Evolutionary conservation across 2,888 invertebrate genomes (phyloP), one percentile per base, ranked within the genome.

Genomic region (Diplolepis rosae): DNA sequence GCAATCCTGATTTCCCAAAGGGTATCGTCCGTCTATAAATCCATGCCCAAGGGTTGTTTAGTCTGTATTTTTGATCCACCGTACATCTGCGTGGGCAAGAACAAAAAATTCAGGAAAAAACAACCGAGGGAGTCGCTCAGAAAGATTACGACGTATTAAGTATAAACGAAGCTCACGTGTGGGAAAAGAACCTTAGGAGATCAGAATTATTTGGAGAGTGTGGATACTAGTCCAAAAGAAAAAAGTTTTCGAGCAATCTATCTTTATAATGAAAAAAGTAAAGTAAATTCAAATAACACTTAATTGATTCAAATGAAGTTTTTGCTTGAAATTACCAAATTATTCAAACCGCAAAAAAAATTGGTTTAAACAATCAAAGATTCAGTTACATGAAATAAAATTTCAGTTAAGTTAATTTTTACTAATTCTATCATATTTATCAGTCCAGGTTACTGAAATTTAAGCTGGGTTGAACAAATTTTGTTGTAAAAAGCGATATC

Each of bases 1-100:
- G 78, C 77, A 76, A 80, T 77, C 80, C 76, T 82, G 83, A 84
- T 84, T 84, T 84, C 84, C 84, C 83, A 77, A 30, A 76, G 83
- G 82, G 72, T 79, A 77, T 77, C 79, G 77, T 74, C 74, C 80
- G 77, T 84, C 81, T 83, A 82, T 83, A 83, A 82, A 84, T 84
- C 82, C 80, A 76, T 80, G 78, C 77, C 70, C 73, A 66, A 54
- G 73, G 78, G 77, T 82, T 81, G 79, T 81, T 81, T 81, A 75
- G 78, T 32, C 39, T 71, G 68, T 68, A 71, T 71, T 71, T 71
- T 71, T 71, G 71, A 71, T 71, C 61, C 67, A 15, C 39, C 22
- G n/a, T 13, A 11, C 54, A 61, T 7, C 22, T 27, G 48, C 28
- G 11, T 28, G 48, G 30, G 32, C 9, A 32, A 35, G 11, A 30